These are phyloP conservation scores for Cerceris ruficornis DNA, from an alignment of 2,888 invertebrate genomes.

Conservation along the genomic window DNA sequence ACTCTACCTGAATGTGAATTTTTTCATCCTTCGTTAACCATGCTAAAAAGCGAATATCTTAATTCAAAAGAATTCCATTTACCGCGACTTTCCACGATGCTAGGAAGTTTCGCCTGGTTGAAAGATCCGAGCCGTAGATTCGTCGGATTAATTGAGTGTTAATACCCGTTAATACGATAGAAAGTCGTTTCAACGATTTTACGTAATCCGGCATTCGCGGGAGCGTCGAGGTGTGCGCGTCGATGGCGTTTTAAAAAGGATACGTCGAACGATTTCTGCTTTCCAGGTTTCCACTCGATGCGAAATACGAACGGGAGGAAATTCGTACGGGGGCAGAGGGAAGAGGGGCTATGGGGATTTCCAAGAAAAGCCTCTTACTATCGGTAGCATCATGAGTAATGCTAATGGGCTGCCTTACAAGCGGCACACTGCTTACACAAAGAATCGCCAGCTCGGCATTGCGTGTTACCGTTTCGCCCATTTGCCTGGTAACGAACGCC, in stretches of 20 bases:
- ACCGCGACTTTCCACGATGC: constrained; percentile 13
- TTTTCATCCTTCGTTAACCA: no score
- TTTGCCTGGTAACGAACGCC: constrained; percentile 78
- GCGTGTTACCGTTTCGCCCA: constrained; percentile 78
- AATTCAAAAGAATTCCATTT: not conserved
- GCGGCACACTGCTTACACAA: constrained; percentile 60
- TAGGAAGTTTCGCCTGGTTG: constrained; percentile 18
- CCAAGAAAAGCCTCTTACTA: constrained; percentile 79
- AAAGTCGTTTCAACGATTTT: constrained; percentile 14
- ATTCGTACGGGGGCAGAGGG: constrained; percentile 23
- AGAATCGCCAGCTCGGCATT: constrained; percentile 65
- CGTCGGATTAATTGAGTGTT: constrained; percentile 23
- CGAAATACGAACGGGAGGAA: constrained; percentile 35
- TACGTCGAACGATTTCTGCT: constrained; percentile 21
- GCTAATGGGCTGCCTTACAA: constrained; percentile 64
- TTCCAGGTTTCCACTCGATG: constrained; percentile 19
- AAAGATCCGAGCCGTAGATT: constrained; percentile 4
- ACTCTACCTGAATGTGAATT: no score
- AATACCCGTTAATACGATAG: constrained; percentile 10
- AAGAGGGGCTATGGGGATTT: constrained; percentile 33
- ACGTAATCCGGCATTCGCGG: constrained; percentile 13
- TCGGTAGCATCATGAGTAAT: constrained; percentile 84
- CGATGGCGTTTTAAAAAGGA: not conserved
- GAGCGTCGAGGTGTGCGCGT: not conserved
- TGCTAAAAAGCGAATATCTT: no score